Evolutionary conservation across 2,888 invertebrate genomes (phyloP), one percentile per base, ranked within the genome.

Genomic region (Anaspis maculata): DNA sequence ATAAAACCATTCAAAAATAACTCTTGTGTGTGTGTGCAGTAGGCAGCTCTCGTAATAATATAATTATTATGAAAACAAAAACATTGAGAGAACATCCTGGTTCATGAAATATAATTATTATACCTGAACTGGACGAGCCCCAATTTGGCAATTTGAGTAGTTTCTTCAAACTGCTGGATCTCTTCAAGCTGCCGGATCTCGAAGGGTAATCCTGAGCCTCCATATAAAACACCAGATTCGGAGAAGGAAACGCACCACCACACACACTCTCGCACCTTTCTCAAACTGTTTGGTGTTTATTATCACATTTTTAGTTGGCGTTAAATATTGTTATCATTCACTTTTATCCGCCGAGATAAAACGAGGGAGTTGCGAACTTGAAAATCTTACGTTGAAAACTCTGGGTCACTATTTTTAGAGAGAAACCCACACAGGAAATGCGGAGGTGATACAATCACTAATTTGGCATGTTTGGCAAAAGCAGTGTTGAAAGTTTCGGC

Each of bases 91-190:
- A n/a, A n/a, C n/a, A n/a, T n/a, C n/a, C n/a, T n/a, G n/a, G n/a
- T n/a, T n/a, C n/a, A n/a, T n/a, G n/a, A n/a, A n/a, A n/a, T n/a
- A n/a, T n/a, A n/a, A n/a, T n/a, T n/a, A n/a, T n/a, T n/a, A n/a
- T 37, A 44, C 19, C 19, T 19, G 19, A 19, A 45, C 42, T 46
- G 44, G 45, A 44, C 34, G 59, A 60, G 21, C 65, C 68, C 67
- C 68, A 68, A 44, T 60, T 64, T 34, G 69, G 70, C 42, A 71
- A 57, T 54, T 71, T 72, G 39, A 72, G 60, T 30, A 72, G 61
- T 54, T 71, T 70, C 61, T 72, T 72, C 54, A 72, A 70, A 54
- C 70, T 70, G 55, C 70, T 71, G 49, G 70, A 71, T 39, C 72
- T 56, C 54, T 70, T 71, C 53, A 72, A 57, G 47, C 69, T 69